Conservation (phyloP, 2,113 vertebrate species). For the Rutilus rutilus region DNA sequence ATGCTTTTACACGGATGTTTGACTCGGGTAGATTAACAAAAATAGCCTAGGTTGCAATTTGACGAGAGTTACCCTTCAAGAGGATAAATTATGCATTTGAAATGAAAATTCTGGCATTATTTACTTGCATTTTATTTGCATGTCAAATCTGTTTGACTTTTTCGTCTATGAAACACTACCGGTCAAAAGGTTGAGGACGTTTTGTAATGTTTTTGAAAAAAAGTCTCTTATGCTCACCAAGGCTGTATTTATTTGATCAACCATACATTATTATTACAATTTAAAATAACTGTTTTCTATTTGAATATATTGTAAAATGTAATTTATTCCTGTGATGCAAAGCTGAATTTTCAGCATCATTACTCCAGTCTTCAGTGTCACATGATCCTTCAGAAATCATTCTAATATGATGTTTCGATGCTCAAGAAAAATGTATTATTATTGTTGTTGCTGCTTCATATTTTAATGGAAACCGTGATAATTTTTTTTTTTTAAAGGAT, state of each 20-base stretch:
- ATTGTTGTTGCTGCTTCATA: not conserved
- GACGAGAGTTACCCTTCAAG: not conserved
- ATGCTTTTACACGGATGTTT: no score
- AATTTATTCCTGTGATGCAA: no score
- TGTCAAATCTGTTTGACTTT: not conserved
- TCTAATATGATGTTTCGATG: not conserved
- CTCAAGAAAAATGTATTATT: not conserved
- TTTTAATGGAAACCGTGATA: not conserved
- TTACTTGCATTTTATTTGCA: not conserved
- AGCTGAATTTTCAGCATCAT: no score
- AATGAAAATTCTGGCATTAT: not conserved
- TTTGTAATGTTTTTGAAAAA: not conserved
- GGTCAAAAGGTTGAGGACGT: not conserved
- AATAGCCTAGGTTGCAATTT: no score
- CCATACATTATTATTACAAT: not conserved
- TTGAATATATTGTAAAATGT: not conserved
- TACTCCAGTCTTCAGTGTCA: no score
- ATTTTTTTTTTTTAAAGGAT: not conserved
- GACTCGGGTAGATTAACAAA: no score
- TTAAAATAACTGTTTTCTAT: not conserved
- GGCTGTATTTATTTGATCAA: not conserved
- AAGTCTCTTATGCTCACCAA: not conserved
- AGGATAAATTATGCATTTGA: not conserved
- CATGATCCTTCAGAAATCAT: no score
- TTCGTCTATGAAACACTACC: no score